These are phyloP conservation scores for Chiloscyllium punctatum DNA, from an alignment of 2,797 vertebrate species.

Conservation along the genomic window DNA sequence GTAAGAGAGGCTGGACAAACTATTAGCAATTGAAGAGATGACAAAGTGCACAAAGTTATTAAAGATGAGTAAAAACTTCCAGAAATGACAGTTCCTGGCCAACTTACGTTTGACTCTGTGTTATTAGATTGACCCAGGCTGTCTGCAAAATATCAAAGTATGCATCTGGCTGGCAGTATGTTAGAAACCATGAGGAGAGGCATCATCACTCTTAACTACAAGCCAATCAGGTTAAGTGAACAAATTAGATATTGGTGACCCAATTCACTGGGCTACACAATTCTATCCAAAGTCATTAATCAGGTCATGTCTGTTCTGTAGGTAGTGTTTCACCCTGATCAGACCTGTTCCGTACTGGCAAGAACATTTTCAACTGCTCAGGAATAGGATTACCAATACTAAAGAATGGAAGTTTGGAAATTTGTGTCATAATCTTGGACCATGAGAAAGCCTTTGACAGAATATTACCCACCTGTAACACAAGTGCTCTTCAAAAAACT, in stretches of 20 bases:
- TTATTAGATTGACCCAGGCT: neutral
- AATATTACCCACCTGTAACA: no score
- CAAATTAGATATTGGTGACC: neutral
- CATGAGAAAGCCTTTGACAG: neutral
- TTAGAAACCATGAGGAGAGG: neutral
- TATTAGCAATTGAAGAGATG: neutral
- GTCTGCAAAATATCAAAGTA: neutral
- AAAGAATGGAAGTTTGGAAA: neutral
- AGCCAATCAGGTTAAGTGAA: neutral
- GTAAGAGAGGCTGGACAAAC: neutral
- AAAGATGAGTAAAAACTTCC: neutral
- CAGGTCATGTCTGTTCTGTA: neutral
- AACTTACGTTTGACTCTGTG: neutral
- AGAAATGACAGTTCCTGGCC: neutral
- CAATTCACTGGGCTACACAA: neutral
- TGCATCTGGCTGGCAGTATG: neutral
- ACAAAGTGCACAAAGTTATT: neutral
- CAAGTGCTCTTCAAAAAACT: neutral
- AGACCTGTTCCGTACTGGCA: no score
- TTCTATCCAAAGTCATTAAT: neutral
- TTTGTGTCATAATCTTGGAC: neutral
- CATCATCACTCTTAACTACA: no score
- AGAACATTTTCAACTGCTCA: neutral
- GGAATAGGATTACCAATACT: neutral
- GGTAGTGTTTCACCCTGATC: neutral